A percentile compares a stretch with the other conserved stretches of the same genome.
These are phyloP conservation scores for Lordiphosa mommai DNA, from an alignment of 1,140 invertebrate genomes.

Conservation along the genomic window DNA sequence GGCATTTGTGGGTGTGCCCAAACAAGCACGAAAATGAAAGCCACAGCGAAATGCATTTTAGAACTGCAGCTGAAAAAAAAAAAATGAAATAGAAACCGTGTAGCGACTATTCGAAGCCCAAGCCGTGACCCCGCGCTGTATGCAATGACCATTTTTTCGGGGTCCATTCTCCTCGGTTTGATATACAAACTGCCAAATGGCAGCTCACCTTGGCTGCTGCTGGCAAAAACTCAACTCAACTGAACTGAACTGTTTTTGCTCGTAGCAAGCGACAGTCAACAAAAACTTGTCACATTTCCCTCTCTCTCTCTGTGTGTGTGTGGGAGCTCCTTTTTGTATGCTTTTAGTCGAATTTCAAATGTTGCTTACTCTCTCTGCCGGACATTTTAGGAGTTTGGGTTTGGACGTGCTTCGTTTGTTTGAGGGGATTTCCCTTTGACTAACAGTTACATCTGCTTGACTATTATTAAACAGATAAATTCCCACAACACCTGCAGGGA, in stretches of 20 bases:
- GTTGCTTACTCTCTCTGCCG: slow-evolving; percentile 69
- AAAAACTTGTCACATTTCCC: slow-evolving; percentile 69
- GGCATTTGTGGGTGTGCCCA: slow-evolving; percentile 52
- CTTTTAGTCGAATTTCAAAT: slow-evolving; percentile 73
- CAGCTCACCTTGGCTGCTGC: slow-evolving; percentile 69
- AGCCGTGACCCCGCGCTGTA: slow-evolving; percentile 54
- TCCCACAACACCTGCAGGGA: slow-evolving; percentile 39
- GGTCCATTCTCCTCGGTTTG: slow-evolving; percentile 32
- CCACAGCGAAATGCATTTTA: slow-evolving; percentile 68
- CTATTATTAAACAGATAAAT: slow-evolving; percentile 69
- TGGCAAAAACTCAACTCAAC: slow-evolving; percentile 52
- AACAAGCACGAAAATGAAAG: slow-evolving; percentile 68
- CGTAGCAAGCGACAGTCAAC: slow-evolving; percentile 37
- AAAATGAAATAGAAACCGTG: slow-evolving; percentile 22
- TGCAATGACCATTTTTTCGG: slow-evolving; percentile 29
- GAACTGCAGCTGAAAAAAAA: slow-evolving; percentile 29
- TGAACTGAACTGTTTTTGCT: slow-evolving; percentile 53
- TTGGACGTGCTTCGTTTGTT: slow-evolving; percentile 43
- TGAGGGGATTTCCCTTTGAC: slow-evolving; percentile 4
- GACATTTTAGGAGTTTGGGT: slow-evolving; percentile 49
- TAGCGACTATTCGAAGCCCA: slow-evolving; percentile 67
- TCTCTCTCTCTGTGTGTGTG: slow-evolving; percentile 14
- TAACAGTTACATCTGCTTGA: slow-evolving; percentile 19
- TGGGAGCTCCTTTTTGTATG: slow-evolving; percentile 36
- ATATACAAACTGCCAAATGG: slow-evolving; percentile 71